Evolutionary conservation across 2,888 invertebrate genomes (phyloP).

Genomic region (Rhaphigaster nebulosa): DNA sequence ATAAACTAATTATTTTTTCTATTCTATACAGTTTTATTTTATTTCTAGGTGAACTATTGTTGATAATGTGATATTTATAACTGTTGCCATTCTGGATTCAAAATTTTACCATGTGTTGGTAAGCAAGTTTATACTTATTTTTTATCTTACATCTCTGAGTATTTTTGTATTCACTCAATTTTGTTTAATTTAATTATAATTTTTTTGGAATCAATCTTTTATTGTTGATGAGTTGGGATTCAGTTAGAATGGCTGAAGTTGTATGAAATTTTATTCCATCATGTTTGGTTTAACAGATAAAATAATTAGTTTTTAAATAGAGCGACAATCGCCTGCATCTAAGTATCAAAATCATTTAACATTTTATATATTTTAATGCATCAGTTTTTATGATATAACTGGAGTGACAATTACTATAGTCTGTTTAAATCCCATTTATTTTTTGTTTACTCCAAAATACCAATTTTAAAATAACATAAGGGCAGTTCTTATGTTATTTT

Average conservation of each 20-base stretch:
- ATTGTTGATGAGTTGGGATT: background rate
- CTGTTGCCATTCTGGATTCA: conserved; percentile 2
- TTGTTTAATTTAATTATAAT: background rate
- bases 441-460: too few species aligned
- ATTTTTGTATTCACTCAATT: background rate
- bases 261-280: background rate
- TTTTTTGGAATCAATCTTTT: background rate
- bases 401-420: background rate
- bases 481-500: too few species aligned
- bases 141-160: background rate
- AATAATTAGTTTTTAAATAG: background rate
- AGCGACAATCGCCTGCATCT: background rate
- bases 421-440: background rate
- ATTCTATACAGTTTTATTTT: background rate
- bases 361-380: too few species aligned
- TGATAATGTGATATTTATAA: conserved; percentile 15
- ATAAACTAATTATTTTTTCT: background rate
- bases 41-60: background rate
- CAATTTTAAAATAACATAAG: too few species aligned
- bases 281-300: background rate
- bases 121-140: background rate
- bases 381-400: background rate
- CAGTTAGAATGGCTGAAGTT: background rate
- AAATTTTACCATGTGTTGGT: conserved; percentile 37
- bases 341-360: background rate